Percentiles rank a stretch among this genome's conserved stretches.
Evolutionary conservation across 2,888 invertebrate genomes (phyloP).

Genomic region (Frankliniella intonsa): DNA sequence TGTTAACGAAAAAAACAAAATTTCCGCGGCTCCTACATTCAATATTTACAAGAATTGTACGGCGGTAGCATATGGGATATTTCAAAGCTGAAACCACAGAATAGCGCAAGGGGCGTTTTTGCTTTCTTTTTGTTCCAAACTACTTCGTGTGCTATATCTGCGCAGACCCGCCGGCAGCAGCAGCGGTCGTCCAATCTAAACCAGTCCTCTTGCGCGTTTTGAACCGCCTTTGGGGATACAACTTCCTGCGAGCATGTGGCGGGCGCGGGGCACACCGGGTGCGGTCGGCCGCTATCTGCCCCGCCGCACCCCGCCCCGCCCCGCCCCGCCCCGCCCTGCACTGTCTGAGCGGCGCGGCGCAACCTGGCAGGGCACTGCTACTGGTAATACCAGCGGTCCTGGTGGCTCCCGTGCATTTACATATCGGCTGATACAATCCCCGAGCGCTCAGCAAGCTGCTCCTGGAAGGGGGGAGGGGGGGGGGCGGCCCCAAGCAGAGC

Average conservation of each 20-base stretch:
- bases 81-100: too few species aligned
- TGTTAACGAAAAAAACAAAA: too few species aligned
- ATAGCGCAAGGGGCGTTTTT: too few species aligned
- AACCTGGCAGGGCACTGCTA: slow-evolving; percentile 11
- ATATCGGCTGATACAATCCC: slow-evolving; percentile 24
- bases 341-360: slow-evolving; percentile 21
- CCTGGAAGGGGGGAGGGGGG: not conserved
- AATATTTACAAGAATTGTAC: too few species aligned
- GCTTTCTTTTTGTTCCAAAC: too few species aligned
- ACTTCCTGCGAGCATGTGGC: not conserved
- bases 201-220: too few species aligned
- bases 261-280: not conserved
- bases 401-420: slow-evolving; percentile 24
- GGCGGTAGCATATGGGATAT: too few species aligned
- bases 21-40: too few species aligned
- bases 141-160: too few species aligned
- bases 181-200: too few species aligned
- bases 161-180: too few species aligned
- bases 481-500: not conserved
- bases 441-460: not conserved
- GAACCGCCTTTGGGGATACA: not conserved
- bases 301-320: slow-evolving; percentile 30
- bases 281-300: not conserved
- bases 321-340: slow-evolving; percentile 32
- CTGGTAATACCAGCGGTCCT: slow-evolving; percentile 24